Base-by-base conservation (phyloP, 2,888 invertebrate genomes). In the Leuctra nigra region DNA sequence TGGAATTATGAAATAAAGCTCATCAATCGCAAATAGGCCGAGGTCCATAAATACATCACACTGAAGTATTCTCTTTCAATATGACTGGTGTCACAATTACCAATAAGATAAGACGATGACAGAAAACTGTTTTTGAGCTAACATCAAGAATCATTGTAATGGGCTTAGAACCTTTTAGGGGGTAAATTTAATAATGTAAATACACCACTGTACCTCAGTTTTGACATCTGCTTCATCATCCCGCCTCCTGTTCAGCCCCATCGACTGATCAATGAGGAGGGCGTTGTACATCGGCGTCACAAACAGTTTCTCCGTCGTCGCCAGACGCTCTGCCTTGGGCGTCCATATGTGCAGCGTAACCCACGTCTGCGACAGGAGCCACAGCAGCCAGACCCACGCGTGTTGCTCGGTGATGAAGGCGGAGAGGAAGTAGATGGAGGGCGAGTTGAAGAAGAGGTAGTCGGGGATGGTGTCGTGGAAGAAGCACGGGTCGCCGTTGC, bases 321-420 rank as follows among this genome's bases (percentile, higher is more conserved):
- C 90, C 62, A 95, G 80, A 63, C 89, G 81, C 68, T 91, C 91
- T 65, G 87, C 87, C 57, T 81, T 80, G 1, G 91, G 90, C 54
- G 77, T 79, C 94, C 94, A 96, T 54, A 91, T 79, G 69, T 95
- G 93, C 54, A 84, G 70, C 1, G 90, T 86, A 33, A 92, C 83
- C 91, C 94, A 94, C 0, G 85, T 77, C 70, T 94, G 93, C 0
- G 92, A 90, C 1, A 87, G 67, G 65, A 91, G 74, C 87, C 91
- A 90, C 4, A 87, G 64, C 2, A 89, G 65, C 89, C 91, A 91
- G 13, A 89, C 71, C 87, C 89, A 91, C 0, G 82, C 77, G 67
- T 82, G 80, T 68, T 87, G 81, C 14, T 75, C 73, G 0, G 75
- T 70, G 7, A 85, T 68, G 67, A 81, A 83, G 47, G 78, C 75